A percentile compares a stretch with the other conserved stretches of the same genome.
Evolutionary conservation across 2,888 invertebrate genomes (phyloP).

Genomic region (Megastigmus dorsalis): DNA sequence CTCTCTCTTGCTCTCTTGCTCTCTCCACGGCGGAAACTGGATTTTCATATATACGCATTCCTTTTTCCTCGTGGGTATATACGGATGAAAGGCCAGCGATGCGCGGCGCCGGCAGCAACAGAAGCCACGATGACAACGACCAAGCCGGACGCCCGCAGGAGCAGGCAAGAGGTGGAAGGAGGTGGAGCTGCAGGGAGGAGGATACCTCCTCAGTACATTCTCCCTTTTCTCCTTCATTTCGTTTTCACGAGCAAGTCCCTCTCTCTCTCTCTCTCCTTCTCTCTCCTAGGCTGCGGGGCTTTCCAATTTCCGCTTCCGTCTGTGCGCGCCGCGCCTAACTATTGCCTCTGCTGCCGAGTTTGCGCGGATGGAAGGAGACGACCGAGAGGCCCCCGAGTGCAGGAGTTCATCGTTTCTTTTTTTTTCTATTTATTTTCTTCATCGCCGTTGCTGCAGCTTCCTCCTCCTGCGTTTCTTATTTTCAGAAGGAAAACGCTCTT

Average conservation of each 20-base stretch:
- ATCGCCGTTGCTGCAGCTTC: no score
- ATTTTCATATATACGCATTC: constrained; percentile 58
- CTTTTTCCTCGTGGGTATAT: constrained; percentile 4
- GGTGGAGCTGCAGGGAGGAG: not conserved
- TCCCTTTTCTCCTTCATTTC: constrained; percentile 54
- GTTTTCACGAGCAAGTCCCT: constrained; percentile 52
- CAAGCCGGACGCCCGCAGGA: constrained; percentile 20
- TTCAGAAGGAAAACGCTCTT: not conserved
- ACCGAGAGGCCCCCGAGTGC: not conserved
- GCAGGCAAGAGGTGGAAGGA: not conserved
- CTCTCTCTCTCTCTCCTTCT: no score
- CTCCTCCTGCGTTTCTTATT: not conserved
- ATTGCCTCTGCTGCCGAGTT: constrained; percentile 42
- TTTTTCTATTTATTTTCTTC: constrained; percentile 1
- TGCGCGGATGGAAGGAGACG: not conserved
- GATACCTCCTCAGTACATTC: not conserved
- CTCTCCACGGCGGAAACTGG: constrained; percentile 57
- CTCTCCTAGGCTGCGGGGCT: constrained; percentile 56
- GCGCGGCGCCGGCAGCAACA: not conserved
- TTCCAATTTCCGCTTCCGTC: constrained; percentile 64
- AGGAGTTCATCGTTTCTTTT: constrained; percentile 1
- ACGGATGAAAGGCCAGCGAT: constrained; percentile 57
- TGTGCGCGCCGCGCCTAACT: constrained; percentile 40
- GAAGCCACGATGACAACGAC: constrained; percentile 9
- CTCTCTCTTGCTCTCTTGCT: constrained; percentile 49